Evolutionary conservation across 2,797 vertebrate species (phyloP), one percentile per base, ranked within the genome.

Genomic region (Phrynocephalus vlangalii): DNA sequence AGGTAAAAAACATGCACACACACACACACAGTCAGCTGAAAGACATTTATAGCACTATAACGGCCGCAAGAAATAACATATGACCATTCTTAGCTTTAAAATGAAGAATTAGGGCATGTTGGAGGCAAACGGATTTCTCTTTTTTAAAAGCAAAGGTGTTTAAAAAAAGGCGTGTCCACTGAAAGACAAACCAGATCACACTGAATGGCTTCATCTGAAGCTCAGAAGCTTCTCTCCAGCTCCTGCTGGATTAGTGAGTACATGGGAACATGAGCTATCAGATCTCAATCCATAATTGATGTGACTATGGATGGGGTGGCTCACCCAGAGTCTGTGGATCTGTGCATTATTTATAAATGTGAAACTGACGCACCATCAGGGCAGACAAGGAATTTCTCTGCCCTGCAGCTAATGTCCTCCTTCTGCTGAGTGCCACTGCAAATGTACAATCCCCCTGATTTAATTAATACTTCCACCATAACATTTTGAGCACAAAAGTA

Each of bases 211-310:
- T 72, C 85, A 91, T 88, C 90, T 94, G 94, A 95, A 93, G 96
- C 95, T 94, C 91, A 89, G 91, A 95, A 95, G 94, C 92, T 91
- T 91, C 93, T 50, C 94, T 93, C 94, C 95, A 92, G 92, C 90
- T 90, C 56, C 94, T 94, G 94, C 95, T 91, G 82, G 89, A 94
- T 92, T 94, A 95, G 95, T 94, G 95, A 97, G 96, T 96, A 96
- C 94, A 95, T 83, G 89, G 93, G 96, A 96, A 94, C 84, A 94
- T 88, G 91, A 94, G 94, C 94, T 95, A 96, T 97, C 96, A 95
- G 93, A 95, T 96, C 94, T 94, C 94, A 94, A 96, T 97, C 90
- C 93, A 97, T 97, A 97, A 97, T 97, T 97, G 94, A 97, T 97
- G 95, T 48, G 80, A 85, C 92, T 94, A 94, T 94, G 95, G 96